Percentiles rank a stretch among this genome's conserved stretches.
These are phyloP conservation scores for Fragum fragum DNA, from an alignment of 2,888 invertebrate genomes.

Conservation along the genomic window DNA sequence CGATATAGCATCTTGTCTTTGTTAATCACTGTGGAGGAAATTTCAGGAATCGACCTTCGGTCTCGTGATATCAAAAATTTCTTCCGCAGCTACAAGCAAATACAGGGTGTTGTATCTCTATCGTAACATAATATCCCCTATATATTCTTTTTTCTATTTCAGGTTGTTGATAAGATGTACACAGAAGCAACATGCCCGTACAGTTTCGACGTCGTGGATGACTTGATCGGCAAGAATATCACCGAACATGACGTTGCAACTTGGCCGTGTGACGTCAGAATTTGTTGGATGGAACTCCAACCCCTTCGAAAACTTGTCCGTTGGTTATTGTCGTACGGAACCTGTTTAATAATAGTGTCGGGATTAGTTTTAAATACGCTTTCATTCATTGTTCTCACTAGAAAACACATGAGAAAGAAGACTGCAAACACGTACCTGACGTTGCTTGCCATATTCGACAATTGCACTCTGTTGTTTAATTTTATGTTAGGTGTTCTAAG, in stretches of 20 bases:
- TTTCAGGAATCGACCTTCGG: too few species aligned
- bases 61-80: too few species aligned
- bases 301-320: constrained; percentile 64
- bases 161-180: background rate
- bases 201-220: constrained; percentile 57
- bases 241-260: constrained; percentile 46
- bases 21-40: too few species aligned
- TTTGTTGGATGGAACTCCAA: constrained; percentile 56
- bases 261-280: constrained; percentile 72
- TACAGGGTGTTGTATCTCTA: too few species aligned
- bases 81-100: too few species aligned
- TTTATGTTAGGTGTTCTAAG: constrained; percentile 72
- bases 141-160: too few species aligned
- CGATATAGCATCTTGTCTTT: too few species aligned
- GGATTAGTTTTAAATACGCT: constrained; percentile 64
- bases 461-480: constrained; percentile 65
- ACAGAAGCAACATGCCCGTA: constrained; percentile 41
- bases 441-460: constrained; percentile 66
- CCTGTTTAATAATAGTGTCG: constrained; percentile 52
- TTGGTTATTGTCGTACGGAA: constrained; percentile 67
- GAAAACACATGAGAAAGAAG: constrained; percentile 64
- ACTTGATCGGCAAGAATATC: constrained; percentile 52
- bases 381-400: constrained; percentile 59
- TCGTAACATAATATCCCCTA: too few species aligned
- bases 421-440: constrained; percentile 66